Percentiles rank a stretch among this genome's conserved stretches.
phyloP scores from a whole-genome alignment of 2,888 invertebrate species.

The Liposcelis brunnea region DNA sequence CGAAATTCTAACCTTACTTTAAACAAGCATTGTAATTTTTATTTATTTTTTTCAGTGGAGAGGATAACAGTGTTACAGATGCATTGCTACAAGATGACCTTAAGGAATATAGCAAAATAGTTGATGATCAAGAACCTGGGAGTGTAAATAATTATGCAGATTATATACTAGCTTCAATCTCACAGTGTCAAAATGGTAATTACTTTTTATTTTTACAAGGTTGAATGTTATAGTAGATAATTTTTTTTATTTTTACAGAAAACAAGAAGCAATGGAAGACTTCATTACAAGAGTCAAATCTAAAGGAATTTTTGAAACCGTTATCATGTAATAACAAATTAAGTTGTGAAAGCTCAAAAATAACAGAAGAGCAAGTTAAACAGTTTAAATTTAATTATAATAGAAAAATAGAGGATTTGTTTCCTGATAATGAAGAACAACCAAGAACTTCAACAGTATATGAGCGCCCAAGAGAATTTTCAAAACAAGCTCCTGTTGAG shows the following conservation, averaged over 20 bases:
- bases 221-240: too few relatives aligned
- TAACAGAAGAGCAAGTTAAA: not conserved
- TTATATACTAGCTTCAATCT: not conserved
- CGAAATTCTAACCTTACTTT: not conserved
- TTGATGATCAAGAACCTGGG: not conserved
- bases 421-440: too few relatives aligned
- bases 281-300: not conserved
- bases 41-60: not conserved
- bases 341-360: not conserved
- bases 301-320: not conserved
- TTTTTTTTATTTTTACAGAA: too few relatives aligned
- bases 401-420: not conserved
- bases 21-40: not conserved
- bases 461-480: too few relatives aligned
- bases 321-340: slow-evolving; percentile 4
- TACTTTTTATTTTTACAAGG: too few relatives aligned
- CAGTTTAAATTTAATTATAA: not conserved
- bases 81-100: not conserved
- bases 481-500: too few relatives aligned
- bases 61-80: not conserved
- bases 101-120: not conserved
- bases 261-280: slow-evolving; percentile 4
- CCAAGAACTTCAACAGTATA: too few relatives aligned
- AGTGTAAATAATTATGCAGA: slow-evolving; percentile 1
- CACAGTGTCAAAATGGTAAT: not conserved